Evolutionary conservation across 1,140 invertebrate genomes (phyloP).

Genomic region (Polypedilum vanderplanki): DNA sequence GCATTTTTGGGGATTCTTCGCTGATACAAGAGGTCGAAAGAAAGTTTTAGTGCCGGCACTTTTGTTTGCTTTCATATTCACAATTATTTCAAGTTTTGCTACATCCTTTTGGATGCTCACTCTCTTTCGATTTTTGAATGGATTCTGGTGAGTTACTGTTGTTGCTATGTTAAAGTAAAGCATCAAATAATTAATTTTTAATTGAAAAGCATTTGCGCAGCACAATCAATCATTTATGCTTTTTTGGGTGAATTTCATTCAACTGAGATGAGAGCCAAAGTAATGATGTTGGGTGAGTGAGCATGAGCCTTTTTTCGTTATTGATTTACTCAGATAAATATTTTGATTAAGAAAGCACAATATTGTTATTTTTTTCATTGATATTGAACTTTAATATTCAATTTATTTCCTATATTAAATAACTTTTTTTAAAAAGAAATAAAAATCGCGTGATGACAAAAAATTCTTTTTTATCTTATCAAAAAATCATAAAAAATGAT

Average conservation of each 20-base stretch:
- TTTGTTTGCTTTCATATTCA: slow-evolving; percentile 47
- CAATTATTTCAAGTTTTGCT: slow-evolving; percentile 46
- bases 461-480: background rate
- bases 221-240: slow-evolving; percentile 21
- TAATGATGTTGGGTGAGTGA: background rate
- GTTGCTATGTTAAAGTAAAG: background rate
- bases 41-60: slow-evolving; percentile 47
- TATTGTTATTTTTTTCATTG: no score
- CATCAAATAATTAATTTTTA: background rate
- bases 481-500: no score
- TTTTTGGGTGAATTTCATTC: slow-evolving; percentile 14
- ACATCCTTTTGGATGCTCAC: slow-evolving; percentile 49
- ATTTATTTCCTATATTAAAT: no score
- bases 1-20: slow-evolving; percentile 43
- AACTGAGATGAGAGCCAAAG: background rate
- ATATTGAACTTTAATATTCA: no score
- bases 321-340: no score
- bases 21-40: slow-evolving; percentile 39
- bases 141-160: slow-evolving; percentile 49
- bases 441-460: background rate
- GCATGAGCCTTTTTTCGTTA: background rate
- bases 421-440: no score
- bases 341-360: no score
- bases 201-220: slow-evolving; percentile 16
- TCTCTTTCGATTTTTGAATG: slow-evolving; percentile 49